These are phyloP conservation scores for Bombyx mandarina DNA, from an alignment of 1,140 invertebrate species.

Conservation along the genomic window DNA sequence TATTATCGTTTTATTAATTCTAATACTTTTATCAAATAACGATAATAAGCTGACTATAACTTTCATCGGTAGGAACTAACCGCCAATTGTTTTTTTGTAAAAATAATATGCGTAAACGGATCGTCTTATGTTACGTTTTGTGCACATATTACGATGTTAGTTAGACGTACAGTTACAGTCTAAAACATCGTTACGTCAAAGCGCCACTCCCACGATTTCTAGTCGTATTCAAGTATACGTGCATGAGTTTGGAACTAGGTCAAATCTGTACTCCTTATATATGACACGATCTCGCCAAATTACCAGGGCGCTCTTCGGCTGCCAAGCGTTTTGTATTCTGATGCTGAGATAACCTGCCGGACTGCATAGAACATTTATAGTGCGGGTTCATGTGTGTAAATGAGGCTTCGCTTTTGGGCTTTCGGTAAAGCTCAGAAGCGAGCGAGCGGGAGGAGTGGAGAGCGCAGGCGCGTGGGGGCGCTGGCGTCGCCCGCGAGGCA, in stretches of 20 bases:
- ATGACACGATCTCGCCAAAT: constrained; percentile 10
- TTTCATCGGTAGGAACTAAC: too few relatives aligned
- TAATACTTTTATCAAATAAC: too few relatives aligned
- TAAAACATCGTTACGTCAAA: constrained; percentile 14
- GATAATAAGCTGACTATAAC: too few relatives aligned
- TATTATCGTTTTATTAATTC: too few relatives aligned
- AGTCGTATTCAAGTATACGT: constrained; percentile 39
- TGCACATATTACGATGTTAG: too few relatives aligned
- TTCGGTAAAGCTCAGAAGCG: constrained; percentile 14
- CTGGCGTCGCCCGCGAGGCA: constrained; percentile 43
- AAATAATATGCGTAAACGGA: too few relatives aligned
- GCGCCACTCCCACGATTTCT: constrained; percentile 35
- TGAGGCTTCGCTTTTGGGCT: constrained; percentile 38
- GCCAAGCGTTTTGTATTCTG: constrained; percentile 12
- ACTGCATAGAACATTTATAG: constrained; percentile 23
- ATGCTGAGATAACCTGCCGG: constrained; percentile 13
- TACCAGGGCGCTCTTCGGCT: constrained; percentile 8
- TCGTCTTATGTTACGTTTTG: too few relatives aligned
- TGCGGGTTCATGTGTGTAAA: constrained; percentile 34
- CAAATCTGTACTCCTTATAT: constrained; percentile 21
- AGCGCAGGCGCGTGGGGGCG: constrained; percentile 43
- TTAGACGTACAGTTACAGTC: too few relatives aligned
- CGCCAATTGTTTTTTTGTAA: too few relatives aligned
- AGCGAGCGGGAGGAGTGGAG: constrained; percentile 21
- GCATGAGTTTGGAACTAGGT: constrained; percentile 36